Base-by-base conservation (phyloP, 2,797 vertebrate species). In the Cynodonichthys magdalenae region DNA sequence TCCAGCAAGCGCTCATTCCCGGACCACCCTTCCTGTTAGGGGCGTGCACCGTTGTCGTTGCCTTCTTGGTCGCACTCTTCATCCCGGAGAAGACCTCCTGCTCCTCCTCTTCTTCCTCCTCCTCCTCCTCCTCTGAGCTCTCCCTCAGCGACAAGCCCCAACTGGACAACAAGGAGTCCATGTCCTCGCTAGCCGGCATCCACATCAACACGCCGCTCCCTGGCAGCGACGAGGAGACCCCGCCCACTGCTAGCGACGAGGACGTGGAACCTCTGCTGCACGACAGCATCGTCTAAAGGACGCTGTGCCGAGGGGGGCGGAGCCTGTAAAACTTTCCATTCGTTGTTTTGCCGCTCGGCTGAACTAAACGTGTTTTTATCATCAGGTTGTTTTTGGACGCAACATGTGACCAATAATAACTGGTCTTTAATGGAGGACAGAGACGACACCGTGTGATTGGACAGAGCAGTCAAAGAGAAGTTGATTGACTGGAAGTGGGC, bases 1-100 rank as follows among this genome's bases (percentile, higher is more conserved):
- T 31, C 52, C 74, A 96, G 95, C 91, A 75, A 48, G 63, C 87
- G 0, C 69, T 94, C n/a, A 87, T 99, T 75, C 96, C 96, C 1
- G 97, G 97, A 17, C 96, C 96, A 0, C 96, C 96, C 2, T 99
- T 99, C 90, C 89, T 99, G 48, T 88, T 97, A 71, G 97, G 97
- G 29, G 94, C 96, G 0, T 96, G 95, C 66, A 86, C 95, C 3
- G 97, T 98, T 69, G 85, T 98, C 29, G 69, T 96, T 5, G 96
- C 96, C 67, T 96, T 99, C 87, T 58, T 98, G 44, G 96, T 98
- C 0, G 95, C 97, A 19, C 93, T 99, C 74, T 96, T 97, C 90
- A 99, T 99, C 81, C 96, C 96, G 0, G 95, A 97, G 67, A 94
- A 92, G 46, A 85, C 80, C 28, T 62, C 71, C 20, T 71, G 66